Evolutionary conservation across 2,113 vertebrate genomes (phyloP).

Genomic region (Silurus meridionalis): DNA sequence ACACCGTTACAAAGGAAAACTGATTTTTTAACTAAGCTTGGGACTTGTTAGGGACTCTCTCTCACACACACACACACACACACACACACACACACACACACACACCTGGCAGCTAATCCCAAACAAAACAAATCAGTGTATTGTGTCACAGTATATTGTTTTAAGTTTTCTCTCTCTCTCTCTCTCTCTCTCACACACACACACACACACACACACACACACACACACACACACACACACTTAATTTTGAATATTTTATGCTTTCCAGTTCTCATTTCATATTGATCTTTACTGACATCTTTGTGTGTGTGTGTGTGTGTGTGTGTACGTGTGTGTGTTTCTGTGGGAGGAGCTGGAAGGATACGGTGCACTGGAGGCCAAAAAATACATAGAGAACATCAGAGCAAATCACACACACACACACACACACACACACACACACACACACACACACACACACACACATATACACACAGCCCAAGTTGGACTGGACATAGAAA

Average conservation of each 20-base stretch:
- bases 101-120: background rate
- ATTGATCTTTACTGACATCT: background rate
- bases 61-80: background rate
- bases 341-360: background rate
- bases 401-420: background rate
- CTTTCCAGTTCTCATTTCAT: background rate
- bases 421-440: background rate
- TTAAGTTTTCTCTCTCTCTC: no score
- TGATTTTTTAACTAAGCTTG: no score
- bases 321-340: background rate
- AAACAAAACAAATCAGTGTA: no score
- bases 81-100: slow-evolving; percentile 15
- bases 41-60: no score
- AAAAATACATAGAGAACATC: background rate
- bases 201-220: background rate
- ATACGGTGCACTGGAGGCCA: background rate
- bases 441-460: background rate
- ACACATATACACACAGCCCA: background rate
- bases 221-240: background rate
- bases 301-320: background rate
- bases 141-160: no score
- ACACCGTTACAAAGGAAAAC: no score
- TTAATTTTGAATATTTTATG: no score
- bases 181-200: background rate
- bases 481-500: background rate